Evolutionary conservation across 2,113 vertebrate species (phyloP).

Genomic region (Charadrius vociferus): DNA sequence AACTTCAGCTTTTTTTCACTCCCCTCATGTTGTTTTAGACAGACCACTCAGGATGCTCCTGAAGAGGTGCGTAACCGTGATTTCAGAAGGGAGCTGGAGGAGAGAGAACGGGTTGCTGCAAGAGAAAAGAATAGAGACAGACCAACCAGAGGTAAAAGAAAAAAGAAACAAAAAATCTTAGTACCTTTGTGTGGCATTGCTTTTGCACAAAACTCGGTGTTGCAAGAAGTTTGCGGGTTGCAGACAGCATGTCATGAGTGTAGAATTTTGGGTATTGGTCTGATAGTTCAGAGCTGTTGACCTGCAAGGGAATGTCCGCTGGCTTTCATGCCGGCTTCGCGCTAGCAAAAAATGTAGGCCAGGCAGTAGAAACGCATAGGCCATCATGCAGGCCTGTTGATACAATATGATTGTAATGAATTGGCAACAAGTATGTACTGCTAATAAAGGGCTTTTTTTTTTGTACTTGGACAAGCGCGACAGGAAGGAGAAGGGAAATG

Average conservation of each 20-base stretch:
- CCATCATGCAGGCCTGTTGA: background rate
- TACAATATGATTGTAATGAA: background rate
- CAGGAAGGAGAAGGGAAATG: background rate
- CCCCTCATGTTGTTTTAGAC: conserved; percentile 66
- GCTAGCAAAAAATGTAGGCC: background rate
- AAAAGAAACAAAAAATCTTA: background rate
- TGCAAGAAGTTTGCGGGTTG: background rate
- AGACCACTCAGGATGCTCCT: conserved; percentile 93
- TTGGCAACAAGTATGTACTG: background rate
- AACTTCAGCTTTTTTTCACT: background rate
- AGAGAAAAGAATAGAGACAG: conserved; percentile 93
- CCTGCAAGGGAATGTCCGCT: background rate
- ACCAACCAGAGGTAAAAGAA: conserved; percentile 84
- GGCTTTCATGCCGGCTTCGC: background rate
- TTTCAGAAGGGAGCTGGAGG: conserved; percentile 95
- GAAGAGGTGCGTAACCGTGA: conserved; percentile 96
- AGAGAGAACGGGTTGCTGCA: conserved; percentile 87
- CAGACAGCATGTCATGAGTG: background rate
- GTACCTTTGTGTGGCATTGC: background rate
- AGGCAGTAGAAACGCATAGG: background rate
- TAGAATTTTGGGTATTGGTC: background rate
- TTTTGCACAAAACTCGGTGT: background rate
- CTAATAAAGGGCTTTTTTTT: background rate
- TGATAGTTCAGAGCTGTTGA: background rate
- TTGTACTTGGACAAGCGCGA: background rate